phyloP scores from a whole-genome alignment of 2,888 invertebrate genomes.

The Ommatoiulus sabulosus region DNA sequence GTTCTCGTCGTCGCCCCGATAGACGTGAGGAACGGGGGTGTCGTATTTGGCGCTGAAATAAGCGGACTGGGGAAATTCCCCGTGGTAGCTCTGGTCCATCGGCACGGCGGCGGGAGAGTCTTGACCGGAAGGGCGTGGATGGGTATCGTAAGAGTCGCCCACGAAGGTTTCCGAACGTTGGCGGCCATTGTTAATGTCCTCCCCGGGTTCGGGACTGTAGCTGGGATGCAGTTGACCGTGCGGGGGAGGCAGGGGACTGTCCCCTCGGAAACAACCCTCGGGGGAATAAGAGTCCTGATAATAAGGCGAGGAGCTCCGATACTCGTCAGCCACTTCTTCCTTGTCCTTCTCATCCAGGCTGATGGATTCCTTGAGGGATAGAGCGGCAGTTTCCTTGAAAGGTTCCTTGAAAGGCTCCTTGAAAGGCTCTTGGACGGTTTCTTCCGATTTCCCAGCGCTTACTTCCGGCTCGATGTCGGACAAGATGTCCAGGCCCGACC shows the following conservation, averaged over 20 bases:
- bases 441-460: neutral
- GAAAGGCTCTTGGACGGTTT: conserved; percentile 3
- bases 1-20: neutral
- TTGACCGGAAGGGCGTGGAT: neutral
- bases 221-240: neutral
- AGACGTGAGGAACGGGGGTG: neutral
- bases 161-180: conserved; percentile 54
- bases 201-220: neutral
- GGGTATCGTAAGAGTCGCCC: conserved; percentile 37
- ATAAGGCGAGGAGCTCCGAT: neutral
- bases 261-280: neutral
- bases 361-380: conserved; percentile 57
- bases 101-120: neutral
- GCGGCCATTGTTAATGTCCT: conserved; percentile 49
- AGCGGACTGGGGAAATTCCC: conserved; percentile 2
- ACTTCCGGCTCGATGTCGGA: neutral
- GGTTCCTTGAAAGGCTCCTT: conserved; percentile 39
- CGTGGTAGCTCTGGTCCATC: conserved; percentile 50
- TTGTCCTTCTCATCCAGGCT: conserved; percentile 58
- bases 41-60: conserved; percentile 35
- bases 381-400: neutral
- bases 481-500: conserved; percentile 51
- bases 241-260: neutral
- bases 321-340: conserved; percentile 52
- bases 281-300: conserved; percentile 8